These are phyloP conservation scores for Archilochus colubris DNA, from an alignment of 2,113 vertebrate species.

Conservation along the genomic window DNA sequence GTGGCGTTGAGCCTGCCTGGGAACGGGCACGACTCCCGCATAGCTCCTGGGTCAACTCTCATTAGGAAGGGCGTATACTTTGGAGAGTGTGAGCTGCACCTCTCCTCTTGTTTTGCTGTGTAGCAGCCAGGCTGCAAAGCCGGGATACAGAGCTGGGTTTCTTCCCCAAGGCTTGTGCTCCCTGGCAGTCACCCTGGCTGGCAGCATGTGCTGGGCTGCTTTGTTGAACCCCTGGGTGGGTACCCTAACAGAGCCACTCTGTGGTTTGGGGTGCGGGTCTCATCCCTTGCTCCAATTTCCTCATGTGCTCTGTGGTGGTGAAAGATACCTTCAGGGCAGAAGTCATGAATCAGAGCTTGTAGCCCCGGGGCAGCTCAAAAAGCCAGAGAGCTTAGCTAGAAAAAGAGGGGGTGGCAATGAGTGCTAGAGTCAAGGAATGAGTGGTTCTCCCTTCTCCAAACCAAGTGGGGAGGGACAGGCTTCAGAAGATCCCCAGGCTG, in stretches of 20 bases:
- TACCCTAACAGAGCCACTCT: rapidly evolving
- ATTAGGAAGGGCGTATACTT: constrained; percentile 50
- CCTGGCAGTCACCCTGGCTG: background rate
- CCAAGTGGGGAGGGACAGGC: background rate
- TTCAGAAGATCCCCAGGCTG: background rate
- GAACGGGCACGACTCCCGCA: constrained; percentile 36
- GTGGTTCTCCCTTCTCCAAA: background rate
- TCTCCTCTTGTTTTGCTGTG: background rate
- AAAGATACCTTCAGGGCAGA: background rate
- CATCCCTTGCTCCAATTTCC: background rate
- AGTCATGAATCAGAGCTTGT: background rate
- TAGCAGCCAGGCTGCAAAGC: background rate
- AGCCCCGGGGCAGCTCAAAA: background rate
- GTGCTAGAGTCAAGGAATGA: background rate
- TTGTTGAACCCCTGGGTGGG: background rate
- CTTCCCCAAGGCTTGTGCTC: constrained; percentile 48
- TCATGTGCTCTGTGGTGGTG: background rate
- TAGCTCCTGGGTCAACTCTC: constrained; percentile 50
- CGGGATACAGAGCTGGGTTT: background rate
- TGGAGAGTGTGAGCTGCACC: background rate
- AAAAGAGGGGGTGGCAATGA: rapidly evolving
- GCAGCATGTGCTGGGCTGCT: rapidly evolving
- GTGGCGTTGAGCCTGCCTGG: constrained; percentile 36
- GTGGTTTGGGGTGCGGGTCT: background rate
- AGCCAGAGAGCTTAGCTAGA: background rate